Evolutionary conservation across 2,797 vertebrate genomes (phyloP).

Genomic region (Agapornis canus): DNA sequence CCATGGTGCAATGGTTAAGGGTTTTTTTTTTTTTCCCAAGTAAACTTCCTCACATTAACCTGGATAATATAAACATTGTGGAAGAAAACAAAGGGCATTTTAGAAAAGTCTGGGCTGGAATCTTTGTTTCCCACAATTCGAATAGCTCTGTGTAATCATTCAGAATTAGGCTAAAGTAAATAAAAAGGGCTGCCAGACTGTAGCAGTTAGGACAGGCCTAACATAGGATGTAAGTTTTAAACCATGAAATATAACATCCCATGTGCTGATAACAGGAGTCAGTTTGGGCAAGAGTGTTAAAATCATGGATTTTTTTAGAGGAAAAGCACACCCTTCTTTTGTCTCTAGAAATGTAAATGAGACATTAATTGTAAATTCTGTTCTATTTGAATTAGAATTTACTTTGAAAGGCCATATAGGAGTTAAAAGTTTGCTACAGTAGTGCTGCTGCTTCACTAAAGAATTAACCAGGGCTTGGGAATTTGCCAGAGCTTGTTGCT

Average conservation of each 20-base stretch:
- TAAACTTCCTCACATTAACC: constrained; percentile 25
- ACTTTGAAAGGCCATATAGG: neutral
- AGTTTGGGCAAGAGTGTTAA: neutral
- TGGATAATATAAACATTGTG: constrained; percentile 11
- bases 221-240: neutral
- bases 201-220: neutral
- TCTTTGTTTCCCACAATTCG: constrained; percentile 27
- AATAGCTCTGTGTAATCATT: neutral
- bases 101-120: neutral
- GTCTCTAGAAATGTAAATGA: neutral
- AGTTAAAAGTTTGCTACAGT: constrained; percentile 29
- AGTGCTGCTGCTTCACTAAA: neutral
- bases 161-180: constrained; percentile 24
- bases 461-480: constrained; percentile 21
- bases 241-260: neutral
- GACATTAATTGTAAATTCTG: neutral
- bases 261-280: neutral
- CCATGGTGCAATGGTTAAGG: neutral
- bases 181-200: neutral
- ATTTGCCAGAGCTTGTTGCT: constrained; percentile 40
- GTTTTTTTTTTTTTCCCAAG: neutral
- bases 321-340: neutral
- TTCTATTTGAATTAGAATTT: constrained; percentile 11
- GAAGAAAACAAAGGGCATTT: constrained; percentile 22
- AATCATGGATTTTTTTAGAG: neutral